These are phyloP conservation scores for Periophthalmus magnuspinnatus DNA, from an alignment of 2,797 vertebrate genomes.

Conservation along the genomic window DNA sequence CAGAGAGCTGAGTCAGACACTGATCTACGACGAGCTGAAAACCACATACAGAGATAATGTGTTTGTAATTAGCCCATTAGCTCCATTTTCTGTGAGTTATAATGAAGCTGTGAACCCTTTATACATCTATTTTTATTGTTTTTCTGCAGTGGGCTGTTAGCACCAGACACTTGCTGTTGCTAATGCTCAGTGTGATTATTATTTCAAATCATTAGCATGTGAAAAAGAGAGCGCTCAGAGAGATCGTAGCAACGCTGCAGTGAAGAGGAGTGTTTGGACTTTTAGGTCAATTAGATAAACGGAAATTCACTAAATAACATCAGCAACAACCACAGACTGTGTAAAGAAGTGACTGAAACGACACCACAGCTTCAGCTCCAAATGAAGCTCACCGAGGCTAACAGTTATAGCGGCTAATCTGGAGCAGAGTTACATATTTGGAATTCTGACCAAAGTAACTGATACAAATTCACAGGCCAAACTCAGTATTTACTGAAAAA, in stretches of 20 bases:
- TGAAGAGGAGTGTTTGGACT: not conserved
- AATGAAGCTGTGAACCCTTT: slow-evolving; percentile 1
- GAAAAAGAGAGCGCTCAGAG: not conserved
- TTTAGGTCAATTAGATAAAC: too few relatives aligned
- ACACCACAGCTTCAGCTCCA: too few relatives aligned
- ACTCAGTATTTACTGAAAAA: too few relatives aligned
- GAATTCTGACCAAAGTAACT: too few relatives aligned
- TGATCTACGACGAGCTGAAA: not conserved
- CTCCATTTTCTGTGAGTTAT: not conserved
- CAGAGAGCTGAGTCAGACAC: not conserved
- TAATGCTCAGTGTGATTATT: not conserved
- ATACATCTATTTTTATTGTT: not conserved
- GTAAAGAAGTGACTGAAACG: too few relatives aligned
- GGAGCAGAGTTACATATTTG: too few relatives aligned
- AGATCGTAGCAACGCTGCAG: not conserved
- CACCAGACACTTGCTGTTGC: not conserved
- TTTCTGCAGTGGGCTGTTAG: not conserved
- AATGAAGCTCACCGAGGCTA: too few relatives aligned
- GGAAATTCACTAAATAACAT: not conserved
- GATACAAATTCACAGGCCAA: too few relatives aligned
- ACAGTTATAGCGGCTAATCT: too few relatives aligned
- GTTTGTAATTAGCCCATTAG: slow-evolving; percentile 1
- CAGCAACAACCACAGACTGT: too few relatives aligned
- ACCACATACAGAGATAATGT: not conserved
- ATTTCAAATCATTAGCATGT: not conserved